Evolutionary conservation across 2,888 invertebrate genomes (phyloP).

Genomic region (Cyclophora punctaria): DNA sequence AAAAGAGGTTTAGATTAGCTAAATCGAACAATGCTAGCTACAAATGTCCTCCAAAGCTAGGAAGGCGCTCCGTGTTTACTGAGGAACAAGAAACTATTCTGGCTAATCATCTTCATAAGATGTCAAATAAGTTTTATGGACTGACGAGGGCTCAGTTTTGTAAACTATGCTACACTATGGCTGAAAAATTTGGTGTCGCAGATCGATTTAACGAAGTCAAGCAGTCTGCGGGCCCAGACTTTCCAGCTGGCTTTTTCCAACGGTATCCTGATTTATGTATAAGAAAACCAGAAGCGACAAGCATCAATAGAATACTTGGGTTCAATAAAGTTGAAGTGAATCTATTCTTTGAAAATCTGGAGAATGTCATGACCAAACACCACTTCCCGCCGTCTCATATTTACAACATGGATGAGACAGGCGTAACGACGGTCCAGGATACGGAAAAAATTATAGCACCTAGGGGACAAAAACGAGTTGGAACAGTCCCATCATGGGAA

Average conservation of each 20-base stretch:
- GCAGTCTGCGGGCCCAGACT: background rate
- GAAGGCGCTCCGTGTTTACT: slow-evolving; percentile 18
- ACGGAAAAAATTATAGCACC: slow-evolving; percentile 31
- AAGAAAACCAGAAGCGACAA: slow-evolving; percentile 26
- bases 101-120: slow-evolving; percentile 16
- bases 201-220: no score
- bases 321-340: slow-evolving; percentile 28
- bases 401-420: slow-evolving; percentile 27
- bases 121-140: slow-evolving; percentile 22
- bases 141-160: slow-evolving; percentile 18
- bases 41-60: slow-evolving; percentile 15
- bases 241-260: slow-evolving; percentile 6
- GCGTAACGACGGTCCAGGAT: slow-evolving; percentile 35
- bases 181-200: no score
- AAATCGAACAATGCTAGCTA: slow-evolving; percentile 15
- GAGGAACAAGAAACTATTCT: slow-evolving; percentile 16
- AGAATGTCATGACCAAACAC: slow-evolving; percentile 17
- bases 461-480: slow-evolving; percentile 30
- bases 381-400: slow-evolving; percentile 2
- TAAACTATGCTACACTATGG: no score
- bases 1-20: slow-evolving; percentile 13
- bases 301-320: slow-evolving; percentile 21
- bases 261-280: slow-evolving; percentile 11
- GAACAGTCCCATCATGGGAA: slow-evolving; percentile 28
- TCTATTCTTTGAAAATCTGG: slow-evolving; percentile 23